Percentiles rank a stretch among this genome's conserved stretches.
phyloP scores from a whole-genome alignment of 2,888 invertebrate species.

The Acanthacorydalis orientalis region DNA sequence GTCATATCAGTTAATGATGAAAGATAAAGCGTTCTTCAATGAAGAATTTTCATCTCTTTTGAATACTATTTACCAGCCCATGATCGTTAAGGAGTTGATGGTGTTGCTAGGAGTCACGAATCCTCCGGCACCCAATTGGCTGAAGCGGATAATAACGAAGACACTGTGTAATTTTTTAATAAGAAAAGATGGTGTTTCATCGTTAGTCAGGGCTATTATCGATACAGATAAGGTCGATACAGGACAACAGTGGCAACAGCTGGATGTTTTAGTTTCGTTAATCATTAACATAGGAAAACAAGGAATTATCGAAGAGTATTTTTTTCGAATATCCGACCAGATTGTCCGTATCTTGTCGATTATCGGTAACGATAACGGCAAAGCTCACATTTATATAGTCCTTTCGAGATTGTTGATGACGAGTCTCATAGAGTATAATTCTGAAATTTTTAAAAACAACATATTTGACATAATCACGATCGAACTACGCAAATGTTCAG shows the following conservation, averaged over 20 bases:
- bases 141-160: slow-evolving; percentile 39
- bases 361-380: slow-evolving; percentile 27
- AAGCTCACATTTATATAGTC: slow-evolving; percentile 17
- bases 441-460: slow-evolving; percentile 22
- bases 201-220: slow-evolving; percentile 46
- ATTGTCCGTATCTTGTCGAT: slow-evolving; percentile 29
- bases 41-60: slow-evolving; percentile 33
- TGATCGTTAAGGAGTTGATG: slow-evolving; percentile 52
- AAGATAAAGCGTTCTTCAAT: slow-evolving; percentile 33
- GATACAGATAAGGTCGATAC: slow-evolving; percentile 35
- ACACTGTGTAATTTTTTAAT: slow-evolving; percentile 41
- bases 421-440: slow-evolving; percentile 32
- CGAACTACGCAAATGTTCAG: slow-evolving; percentile 13
- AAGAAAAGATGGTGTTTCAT: slow-evolving; percentile 42
- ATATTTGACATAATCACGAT: slow-evolving; percentile 21
- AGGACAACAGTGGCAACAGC: slow-evolving; percentile 46
- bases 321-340: slow-evolving; percentile 34
- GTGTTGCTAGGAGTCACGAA: slow-evolving; percentile 37
- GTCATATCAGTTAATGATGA: slow-evolving; percentile 31
- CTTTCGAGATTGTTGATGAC: slow-evolving; percentile 38
- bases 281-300: slow-evolving; percentile 36
- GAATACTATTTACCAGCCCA: slow-evolving; percentile 37
- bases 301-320: slow-evolving; percentile 29
- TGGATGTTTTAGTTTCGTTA: slow-evolving; percentile 48
- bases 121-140: slow-evolving; percentile 40